Conservation (phyloP, 2,888 invertebrate species). For the Listrodromus nycthemerus region DNA sequence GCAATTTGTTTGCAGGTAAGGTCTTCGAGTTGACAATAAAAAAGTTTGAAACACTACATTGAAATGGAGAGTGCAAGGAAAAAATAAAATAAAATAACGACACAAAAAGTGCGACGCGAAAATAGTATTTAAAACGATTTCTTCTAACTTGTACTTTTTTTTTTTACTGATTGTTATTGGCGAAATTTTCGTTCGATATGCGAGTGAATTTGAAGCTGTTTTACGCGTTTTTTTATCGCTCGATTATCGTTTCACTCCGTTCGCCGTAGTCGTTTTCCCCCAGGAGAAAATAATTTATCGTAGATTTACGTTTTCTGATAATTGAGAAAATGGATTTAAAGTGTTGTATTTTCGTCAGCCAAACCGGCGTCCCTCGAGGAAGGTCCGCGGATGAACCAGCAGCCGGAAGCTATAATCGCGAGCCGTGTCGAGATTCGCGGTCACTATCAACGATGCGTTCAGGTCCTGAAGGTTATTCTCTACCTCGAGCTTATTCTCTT, state of each 20-base stretch:
- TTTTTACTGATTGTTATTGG: neutral
- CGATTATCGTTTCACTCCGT: neutral
- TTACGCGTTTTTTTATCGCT: neutral
- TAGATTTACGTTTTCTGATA: neutral
- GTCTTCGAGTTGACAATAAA: neutral
- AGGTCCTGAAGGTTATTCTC: conserved; percentile 67
- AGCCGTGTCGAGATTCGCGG: neutral
- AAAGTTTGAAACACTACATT: neutral
- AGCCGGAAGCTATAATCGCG: neutral
- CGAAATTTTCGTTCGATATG: neutral
- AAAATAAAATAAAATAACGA: neutral
- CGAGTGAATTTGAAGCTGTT: neutral
- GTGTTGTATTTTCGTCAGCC: conserved; percentile 5
- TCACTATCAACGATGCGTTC: conserved; percentile 30
- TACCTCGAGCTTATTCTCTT: conserved; percentile 69
- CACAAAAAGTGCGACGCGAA: neutral
- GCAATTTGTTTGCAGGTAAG: conserved; percentile 32
- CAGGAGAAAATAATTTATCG: neutral
- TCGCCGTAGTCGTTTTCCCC: neutral
- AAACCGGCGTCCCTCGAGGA: conserved; percentile 44
- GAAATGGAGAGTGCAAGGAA: neutral
- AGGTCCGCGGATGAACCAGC: conserved; percentile 5
- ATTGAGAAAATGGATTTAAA: neutral
- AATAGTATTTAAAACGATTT: neutral
- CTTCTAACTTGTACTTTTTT: no score